These are phyloP conservation scores for Morone chrysops DNA, from an alignment of 2,113 vertebrate genomes.

Conservation along the genomic window DNA sequence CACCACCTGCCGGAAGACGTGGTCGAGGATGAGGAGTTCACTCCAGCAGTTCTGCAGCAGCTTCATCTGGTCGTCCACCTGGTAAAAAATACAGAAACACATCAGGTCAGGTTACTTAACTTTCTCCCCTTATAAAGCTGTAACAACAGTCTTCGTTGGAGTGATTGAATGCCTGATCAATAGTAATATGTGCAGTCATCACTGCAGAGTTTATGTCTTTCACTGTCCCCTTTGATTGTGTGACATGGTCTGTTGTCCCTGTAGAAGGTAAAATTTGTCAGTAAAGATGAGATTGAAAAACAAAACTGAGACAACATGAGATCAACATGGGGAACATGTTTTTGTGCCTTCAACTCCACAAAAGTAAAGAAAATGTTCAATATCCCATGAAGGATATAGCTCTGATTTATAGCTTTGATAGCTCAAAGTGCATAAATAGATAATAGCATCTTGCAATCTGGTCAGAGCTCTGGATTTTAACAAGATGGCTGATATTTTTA, in stretches of 20 bases:
- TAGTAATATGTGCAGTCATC: not conserved
- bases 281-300: not conserved
- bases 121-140: slow-evolving; percentile 11
- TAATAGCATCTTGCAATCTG: not conserved
- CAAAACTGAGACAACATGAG: not conserved
- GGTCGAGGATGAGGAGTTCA: slow-evolving; percentile 97
- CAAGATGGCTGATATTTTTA: too few relatives aligned
- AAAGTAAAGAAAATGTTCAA: too few relatives aligned
- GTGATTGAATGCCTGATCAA: slow-evolving; percentile 19
- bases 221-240: not conserved
- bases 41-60: slow-evolving; percentile 99
- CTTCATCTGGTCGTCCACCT: slow-evolving; percentile 99
- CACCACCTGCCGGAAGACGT: slow-evolving; percentile 97
- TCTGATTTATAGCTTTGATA: too few relatives aligned
- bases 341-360: too few relatives aligned
- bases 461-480: not conserved
- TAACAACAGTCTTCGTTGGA: slow-evolving; percentile 20
- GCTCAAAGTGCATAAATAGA: too few relatives aligned
- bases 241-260: not conserved
- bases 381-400: too few relatives aligned
- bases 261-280: not conserved
- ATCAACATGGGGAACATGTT: too few relatives aligned
- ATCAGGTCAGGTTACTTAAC: slow-evolving; percentile 14
- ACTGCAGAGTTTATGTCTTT: slow-evolving; percentile 22
- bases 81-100: slow-evolving; percentile 20